A percentile compares a stretch with the other conserved stretches of the same genome.
Evolutionary conservation across 2,113 vertebrate species (phyloP).

Genomic region (sheep (Ovis aries)): ARS-UI_Ramb_v3.0 NC_056077.1:14402001-14402500

Average conservation of each 20-base stretch:
- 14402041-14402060: not conserved
- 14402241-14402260: not conserved
- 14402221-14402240: not conserved
- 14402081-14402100: not conserved
- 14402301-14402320: not conserved
- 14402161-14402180: not conserved
- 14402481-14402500: no score
- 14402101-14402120: not conserved
- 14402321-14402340: not conserved
- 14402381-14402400: not conserved
- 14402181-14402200: not conserved
- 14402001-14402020: not conserved
- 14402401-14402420: not conserved
- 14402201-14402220: not conserved
- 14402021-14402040: not conserved
- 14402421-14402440: not conserved
- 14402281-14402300: not conserved
- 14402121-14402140: not conserved
- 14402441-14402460: not conserved
- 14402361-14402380: not conserved
- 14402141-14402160: rapidly evolving
- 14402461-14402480: not conserved
- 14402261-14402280: not conserved
- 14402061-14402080: not conserved
- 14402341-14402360: not conserved